Conservation (phyloP, 2,113 vertebrate genomes). For the Cariama cristata region DNA sequence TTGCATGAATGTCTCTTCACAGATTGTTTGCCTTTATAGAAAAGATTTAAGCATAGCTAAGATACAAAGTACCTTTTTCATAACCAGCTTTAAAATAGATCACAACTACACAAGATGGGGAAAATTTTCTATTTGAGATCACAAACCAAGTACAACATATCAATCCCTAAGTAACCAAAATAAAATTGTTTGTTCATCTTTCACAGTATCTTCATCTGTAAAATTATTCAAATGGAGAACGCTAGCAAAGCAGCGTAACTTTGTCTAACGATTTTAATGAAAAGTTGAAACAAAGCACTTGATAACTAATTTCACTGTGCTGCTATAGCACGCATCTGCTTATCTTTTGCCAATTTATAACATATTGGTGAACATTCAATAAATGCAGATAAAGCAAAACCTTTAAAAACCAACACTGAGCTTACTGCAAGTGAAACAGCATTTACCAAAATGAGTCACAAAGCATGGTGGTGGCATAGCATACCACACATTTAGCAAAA, state of each 20-base stretch:
- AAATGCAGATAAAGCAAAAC: background rate
- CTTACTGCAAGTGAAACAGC: background rate
- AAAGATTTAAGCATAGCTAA: background rate
- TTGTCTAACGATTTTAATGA: background rate
- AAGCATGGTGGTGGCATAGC: fast-evolving
- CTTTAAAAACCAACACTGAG: background rate
- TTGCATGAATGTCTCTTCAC: background rate
- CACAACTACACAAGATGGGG: background rate
- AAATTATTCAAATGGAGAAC: background rate
- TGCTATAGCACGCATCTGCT: background rate
- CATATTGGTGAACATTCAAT: background rate
- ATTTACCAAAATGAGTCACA: background rate
- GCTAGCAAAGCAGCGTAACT: background rate
- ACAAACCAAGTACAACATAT: background rate
- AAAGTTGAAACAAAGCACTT: background rate
- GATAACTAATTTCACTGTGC: background rate
- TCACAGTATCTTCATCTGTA: background rate
- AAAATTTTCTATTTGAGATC: background rate
- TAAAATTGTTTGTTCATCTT: background rate
- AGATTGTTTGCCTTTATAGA: background rate
- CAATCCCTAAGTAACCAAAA: background rate
- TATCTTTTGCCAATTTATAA: background rate
- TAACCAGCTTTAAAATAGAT: background rate
- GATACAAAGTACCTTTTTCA: background rate
- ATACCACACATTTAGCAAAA: background rate